Evolutionary conservation across 2,113 vertebrate species (phyloP).

Genomic region (Gavia stellata): DNA sequence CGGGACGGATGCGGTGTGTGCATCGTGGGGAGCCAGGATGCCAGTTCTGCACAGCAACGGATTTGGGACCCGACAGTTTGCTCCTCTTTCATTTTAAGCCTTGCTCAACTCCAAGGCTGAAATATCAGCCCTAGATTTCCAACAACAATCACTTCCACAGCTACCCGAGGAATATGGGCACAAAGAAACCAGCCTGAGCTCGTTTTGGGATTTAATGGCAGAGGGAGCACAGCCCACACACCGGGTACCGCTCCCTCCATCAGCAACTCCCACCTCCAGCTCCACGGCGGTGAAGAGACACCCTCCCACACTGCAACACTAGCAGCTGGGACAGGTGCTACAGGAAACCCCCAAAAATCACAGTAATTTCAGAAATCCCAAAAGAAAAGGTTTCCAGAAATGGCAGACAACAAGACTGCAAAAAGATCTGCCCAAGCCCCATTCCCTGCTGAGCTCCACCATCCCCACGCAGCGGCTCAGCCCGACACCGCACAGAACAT

Average conservation of each 20-base stretch:
- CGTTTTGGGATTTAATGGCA: background rate
- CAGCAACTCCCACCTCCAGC: accelerated
- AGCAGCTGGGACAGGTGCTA: background rate
- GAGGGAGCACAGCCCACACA: background rate
- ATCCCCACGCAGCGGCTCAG: background rate
- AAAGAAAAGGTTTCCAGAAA: background rate
- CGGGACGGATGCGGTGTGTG: accelerated
- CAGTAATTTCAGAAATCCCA: background rate
- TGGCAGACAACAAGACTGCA: background rate
- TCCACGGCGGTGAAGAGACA: accelerated
- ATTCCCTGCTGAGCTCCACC: accelerated
- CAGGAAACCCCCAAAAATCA: background rate
- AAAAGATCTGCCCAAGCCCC: background rate
- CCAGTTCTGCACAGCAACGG: accelerated
- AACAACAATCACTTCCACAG: background rate
- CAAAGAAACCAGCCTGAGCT: background rate
- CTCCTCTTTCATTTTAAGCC: background rate
- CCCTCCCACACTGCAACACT: background rate
- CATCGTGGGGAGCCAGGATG: background rate
- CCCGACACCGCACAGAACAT: accelerated
- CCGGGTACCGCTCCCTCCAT: background rate
- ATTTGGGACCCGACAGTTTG: background rate
- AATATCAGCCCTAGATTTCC: background rate
- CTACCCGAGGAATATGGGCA: accelerated
- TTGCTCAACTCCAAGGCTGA: background rate